phyloP scores from a whole-genome alignment of 2,888 invertebrate species.

The Cephus pulcher region DNA sequence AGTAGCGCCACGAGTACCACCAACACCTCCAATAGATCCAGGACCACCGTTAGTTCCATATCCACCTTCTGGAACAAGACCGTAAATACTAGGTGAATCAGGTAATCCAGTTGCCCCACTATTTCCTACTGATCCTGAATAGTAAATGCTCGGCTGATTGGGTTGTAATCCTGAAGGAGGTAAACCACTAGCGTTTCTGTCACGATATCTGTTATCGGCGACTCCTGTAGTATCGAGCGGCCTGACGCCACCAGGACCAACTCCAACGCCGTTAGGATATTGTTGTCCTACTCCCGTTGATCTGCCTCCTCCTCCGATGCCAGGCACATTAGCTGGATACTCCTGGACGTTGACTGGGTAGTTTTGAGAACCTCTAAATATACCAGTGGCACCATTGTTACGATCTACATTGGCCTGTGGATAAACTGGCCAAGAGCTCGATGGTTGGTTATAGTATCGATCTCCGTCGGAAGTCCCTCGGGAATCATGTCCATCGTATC shows the following conservation, averaged over 20 bases:
- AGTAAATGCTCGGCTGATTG: not conserved
- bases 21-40: not conserved
- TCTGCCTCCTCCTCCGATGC: constrained; percentile 4
- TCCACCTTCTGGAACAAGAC: constrained; percentile 21
- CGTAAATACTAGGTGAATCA: constrained; percentile 8
- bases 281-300: not conserved
- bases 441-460: not conserved
- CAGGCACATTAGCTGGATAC: not conserved
- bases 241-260: constrained; percentile 12
- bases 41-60: not conserved
- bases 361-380: constrained; percentile 14
- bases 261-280: not conserved
- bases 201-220: not conserved
- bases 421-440: not conserved
- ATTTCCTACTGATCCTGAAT: not conserved
- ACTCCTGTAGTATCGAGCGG: not conserved
- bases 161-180: not conserved
- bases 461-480: not conserved
- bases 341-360: not conserved
- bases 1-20: constrained; percentile 20
- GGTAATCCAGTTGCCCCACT: not conserved
- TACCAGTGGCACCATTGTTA: constrained; percentile 5
- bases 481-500: not conserved
- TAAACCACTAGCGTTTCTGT: not conserved
- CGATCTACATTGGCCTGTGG: not conserved